Conservation (phyloP, 2,888 invertebrate species). For the Pogonocherus hispidulus region DNA sequence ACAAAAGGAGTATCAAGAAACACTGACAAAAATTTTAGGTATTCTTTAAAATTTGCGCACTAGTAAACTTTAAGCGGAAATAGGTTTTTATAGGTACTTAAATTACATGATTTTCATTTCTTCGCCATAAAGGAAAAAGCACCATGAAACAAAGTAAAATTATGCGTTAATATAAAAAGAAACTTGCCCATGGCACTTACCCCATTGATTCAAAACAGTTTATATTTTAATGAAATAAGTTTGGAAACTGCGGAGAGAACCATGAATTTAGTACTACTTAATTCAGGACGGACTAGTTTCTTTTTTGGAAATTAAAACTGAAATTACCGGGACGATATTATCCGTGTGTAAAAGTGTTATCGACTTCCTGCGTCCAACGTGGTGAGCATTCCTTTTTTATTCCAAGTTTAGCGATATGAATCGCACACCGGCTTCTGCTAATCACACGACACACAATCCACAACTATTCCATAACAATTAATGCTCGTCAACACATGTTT, state of each 20-base stretch:
- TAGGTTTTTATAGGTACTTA: too few relatives aligned
- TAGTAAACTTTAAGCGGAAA: too few relatives aligned
- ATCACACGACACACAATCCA: constrained; percentile 17
- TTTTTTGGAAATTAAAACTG: constrained; percentile 39
- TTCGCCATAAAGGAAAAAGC: neutral
- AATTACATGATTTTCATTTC: too few relatives aligned
- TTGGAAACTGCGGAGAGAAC: constrained; percentile 20
- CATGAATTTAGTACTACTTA: constrained; percentile 31
- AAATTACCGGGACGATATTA: constrained; percentile 38
- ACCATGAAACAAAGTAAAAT: constrained; percentile 17
- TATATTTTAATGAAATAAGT: constrained; percentile 41
- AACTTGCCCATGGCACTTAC: neutral
- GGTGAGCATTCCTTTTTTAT: constrained; percentile 40
- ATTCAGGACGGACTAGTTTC: constrained; percentile 36
- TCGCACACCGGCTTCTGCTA: constrained; percentile 31
- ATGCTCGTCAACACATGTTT: constrained; percentile 4
- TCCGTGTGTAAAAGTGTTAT: constrained; percentile 41
- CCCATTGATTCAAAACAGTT: constrained; percentile 13
- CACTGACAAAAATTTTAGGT: too few relatives aligned
- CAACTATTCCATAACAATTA: constrained; percentile 22
- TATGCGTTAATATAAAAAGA: constrained; percentile 11
- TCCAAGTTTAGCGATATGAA: constrained; percentile 28
- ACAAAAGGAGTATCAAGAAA: too few relatives aligned
- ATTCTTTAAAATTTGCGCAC: too few relatives aligned
- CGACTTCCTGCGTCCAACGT: constrained; percentile 34